These are phyloP conservation scores for Tragulus kanchil DNA, from an alignment of 2,113 vertebrate species.

Conservation along the genomic window DNA sequence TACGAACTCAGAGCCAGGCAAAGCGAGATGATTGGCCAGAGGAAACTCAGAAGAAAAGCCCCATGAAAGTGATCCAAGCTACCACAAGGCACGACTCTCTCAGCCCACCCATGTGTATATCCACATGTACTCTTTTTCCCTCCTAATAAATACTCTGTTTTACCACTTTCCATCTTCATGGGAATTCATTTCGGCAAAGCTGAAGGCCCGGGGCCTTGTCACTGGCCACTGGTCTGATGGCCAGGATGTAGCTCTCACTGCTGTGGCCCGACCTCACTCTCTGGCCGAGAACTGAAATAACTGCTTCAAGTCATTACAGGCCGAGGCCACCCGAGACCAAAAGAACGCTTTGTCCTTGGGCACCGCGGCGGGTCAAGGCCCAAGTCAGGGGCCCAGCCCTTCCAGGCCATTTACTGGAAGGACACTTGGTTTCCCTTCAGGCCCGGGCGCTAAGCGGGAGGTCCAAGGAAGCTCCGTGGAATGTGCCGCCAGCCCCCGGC, in stretches of 20 bases:
- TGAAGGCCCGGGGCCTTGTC: background rate
- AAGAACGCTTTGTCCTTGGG: slow-evolving; percentile 24
- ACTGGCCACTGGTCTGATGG: background rate
- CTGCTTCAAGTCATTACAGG: background rate
- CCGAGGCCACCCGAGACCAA: background rate
- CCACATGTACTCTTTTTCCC: background rate
- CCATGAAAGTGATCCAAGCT: background rate
- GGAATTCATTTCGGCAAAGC: background rate
- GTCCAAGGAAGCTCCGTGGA: slow-evolving; percentile 69
- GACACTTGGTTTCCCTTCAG: background rate
- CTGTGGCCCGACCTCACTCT: background rate
- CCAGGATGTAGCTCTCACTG: background rate
- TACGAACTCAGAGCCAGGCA: background rate
- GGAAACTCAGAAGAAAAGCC: background rate
- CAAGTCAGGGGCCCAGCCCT: background rate
- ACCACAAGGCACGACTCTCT: background rate
- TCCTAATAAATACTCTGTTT: background rate
- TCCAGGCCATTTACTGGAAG: background rate
- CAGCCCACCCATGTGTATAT: background rate
- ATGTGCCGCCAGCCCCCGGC: slow-evolving; percentile 50
- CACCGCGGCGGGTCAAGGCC: background rate
- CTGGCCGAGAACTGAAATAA: background rate
- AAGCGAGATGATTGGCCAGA: background rate
- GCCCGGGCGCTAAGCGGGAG: background rate
- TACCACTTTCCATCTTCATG: background rate